phyloP scores from a whole-genome alignment of 2,888 invertebrate genomes.

The Philonicus albiceps region DNA sequence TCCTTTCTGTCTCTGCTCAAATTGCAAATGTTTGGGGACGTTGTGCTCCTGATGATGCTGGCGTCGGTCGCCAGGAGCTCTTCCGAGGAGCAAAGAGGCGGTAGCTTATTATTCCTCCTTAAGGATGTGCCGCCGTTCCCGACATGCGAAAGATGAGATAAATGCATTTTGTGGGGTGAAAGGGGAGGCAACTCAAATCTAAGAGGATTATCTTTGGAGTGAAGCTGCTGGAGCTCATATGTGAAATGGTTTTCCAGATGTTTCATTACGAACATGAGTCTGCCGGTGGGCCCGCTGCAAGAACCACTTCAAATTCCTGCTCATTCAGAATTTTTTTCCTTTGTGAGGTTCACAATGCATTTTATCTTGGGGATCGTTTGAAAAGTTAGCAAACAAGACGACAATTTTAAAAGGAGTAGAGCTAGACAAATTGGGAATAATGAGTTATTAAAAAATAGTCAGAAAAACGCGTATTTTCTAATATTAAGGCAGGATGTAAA shows the following conservation, averaged over 20 bases:
- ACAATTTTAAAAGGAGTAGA: background rate
- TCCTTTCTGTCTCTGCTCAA: background rate
- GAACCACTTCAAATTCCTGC: background rate
- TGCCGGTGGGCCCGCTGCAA: background rate
- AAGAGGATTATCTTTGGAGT: background rate
- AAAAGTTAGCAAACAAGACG: background rate
- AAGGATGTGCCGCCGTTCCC: background rate
- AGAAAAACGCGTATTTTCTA: too few species aligned
- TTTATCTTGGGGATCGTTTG: background rate
- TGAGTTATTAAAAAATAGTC: background rate
- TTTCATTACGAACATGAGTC: background rate
- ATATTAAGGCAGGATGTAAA: too few species aligned
- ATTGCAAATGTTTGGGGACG: conserved; percentile 25
- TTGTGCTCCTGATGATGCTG: background rate
- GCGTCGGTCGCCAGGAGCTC: background rate
- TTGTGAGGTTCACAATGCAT: background rate
- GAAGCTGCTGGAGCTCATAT: background rate
- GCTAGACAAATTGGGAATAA: background rate
- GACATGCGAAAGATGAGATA: background rate
- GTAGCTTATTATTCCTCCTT: background rate
- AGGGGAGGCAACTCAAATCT: background rate
- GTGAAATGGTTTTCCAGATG: background rate
- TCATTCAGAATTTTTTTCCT: background rate
- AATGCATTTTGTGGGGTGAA: background rate
- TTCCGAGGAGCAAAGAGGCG: background rate